Evolutionary conservation across 1,140 invertebrate genomes (phyloP).

Genomic region (Drosophila tropicalis): DNA sequence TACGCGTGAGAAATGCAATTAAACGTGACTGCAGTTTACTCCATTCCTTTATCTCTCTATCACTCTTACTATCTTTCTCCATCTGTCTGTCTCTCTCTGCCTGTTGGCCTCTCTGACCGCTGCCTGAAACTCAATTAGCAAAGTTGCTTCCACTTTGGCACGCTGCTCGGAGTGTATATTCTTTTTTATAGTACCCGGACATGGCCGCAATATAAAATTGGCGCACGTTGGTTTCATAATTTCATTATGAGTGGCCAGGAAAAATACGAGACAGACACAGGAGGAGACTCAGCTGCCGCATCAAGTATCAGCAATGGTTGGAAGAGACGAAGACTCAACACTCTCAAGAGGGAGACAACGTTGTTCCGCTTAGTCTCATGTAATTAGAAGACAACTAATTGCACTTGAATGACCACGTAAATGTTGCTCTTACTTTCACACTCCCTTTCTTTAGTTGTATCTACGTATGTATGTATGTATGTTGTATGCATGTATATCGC

Average conservation of each 20-base stretch:
- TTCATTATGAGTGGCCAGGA: conserved; percentile 67
- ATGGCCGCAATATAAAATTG: conserved; percentile 69
- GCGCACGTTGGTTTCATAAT: conserved; percentile 76
- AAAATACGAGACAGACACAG: conserved; percentile 59
- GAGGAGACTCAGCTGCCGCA: neutral
- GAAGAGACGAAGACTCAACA: neutral
- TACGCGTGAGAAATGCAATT: conserved; percentile 70
- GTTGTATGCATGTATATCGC: neutral
- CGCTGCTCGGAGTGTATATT: conserved; percentile 10
- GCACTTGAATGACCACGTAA: conserved; percentile 69
- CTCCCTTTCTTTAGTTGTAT: neutral
- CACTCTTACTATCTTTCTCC: neutral
- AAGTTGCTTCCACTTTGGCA: conserved; percentile 44
- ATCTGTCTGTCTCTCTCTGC: neutral
- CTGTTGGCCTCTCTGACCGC: conserved; percentile 38
- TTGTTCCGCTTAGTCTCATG: conserved; percentile 58
- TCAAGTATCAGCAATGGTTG: neutral
- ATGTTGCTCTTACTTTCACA: conserved; percentile 27
- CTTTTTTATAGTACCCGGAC: conserved; percentile 10
- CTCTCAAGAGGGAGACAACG: conserved; percentile 26
- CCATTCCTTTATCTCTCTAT: neutral
- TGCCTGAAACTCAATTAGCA: conserved; percentile 72
- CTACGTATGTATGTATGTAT: neutral
- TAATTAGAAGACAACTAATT: conserved; percentile 78
- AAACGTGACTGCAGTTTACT: conserved; percentile 57